Evolutionary conservation across 1,140 invertebrate species (phyloP).

Genomic region (Cylas formicarius): DNA sequence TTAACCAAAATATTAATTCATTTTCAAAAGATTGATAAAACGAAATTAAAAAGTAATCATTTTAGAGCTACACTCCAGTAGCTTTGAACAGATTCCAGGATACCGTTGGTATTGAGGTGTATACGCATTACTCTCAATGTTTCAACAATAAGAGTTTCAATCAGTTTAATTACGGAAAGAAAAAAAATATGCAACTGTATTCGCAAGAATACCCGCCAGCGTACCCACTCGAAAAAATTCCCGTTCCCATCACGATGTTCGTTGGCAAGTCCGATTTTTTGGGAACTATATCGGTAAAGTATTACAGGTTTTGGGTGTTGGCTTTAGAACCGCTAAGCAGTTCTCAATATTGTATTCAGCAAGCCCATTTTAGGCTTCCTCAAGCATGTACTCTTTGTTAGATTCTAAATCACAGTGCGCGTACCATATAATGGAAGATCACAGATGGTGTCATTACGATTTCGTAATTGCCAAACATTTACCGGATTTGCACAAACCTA

Average conservation of each 20-base stretch:
- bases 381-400: no score
- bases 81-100: no score
- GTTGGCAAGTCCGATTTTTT: constrained; percentile 49
- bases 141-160: background rate
- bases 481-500: constrained; percentile 5
- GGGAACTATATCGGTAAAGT: constrained; percentile 19
- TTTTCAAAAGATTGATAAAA: no score
- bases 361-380: no score
- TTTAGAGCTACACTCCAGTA: no score
- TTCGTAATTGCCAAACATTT: constrained; percentile 11
- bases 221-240: constrained; percentile 50
- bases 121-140: constrained; percentile 4
- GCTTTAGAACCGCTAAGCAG: no score
- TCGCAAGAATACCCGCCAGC: constrained; percentile 44
- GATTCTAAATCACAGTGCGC: no score
- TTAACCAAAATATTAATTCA: no score
- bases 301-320: no score
- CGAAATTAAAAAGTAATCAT: no score
- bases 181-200: constrained; percentile 47
- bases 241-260: constrained; percentile 48
- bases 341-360: no score
- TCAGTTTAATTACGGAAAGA: constrained; percentile 53
- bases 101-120: constrained; percentile 4
- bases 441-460: constrained; percentile 11
- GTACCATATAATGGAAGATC: constrained; percentile 1